Percentiles rank a stretch among this genome's conserved stretches.
Conservation (phyloP, 2,888 invertebrate genomes). For the Isoperla grammatica region DNA sequence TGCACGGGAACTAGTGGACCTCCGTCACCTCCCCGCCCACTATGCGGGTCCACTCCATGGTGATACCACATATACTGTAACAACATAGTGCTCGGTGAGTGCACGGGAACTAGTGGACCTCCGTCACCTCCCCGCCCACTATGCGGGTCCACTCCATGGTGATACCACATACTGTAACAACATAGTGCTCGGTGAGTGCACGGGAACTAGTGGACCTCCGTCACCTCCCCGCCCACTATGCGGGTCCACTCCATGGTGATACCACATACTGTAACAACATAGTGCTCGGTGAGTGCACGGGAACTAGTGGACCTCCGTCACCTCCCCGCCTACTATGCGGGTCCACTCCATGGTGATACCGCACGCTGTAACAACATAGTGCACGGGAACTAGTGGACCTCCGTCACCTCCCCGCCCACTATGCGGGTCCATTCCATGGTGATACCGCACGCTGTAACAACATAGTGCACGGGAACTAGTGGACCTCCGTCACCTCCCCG, state of each 20-base stretch:
- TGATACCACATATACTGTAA: conserved; percentile 1
- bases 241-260: neutral
- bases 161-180: conserved; percentile 1
- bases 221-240: conserved; percentile 54
- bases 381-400: no score
- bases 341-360: no score
- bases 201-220: conserved; percentile 76
- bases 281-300: no score
- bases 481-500: conserved; percentile 49
- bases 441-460: neutral
- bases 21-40: conserved; percentile 63
- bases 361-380: no score
- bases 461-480: conserved; percentile 56
- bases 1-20: conserved; percentile 49
- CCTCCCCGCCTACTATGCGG: no score
- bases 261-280: conserved; percentile 4
- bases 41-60: conserved; percentile 2
- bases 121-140: conserved; percentile 60
- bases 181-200: no score
- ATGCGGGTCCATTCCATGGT: neutral
- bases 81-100: no score
- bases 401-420: neutral
- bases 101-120: conserved; percentile 77
- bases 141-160: conserved; percentile 1
- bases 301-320: no score